Conservation (phyloP, 2,113 vertebrate species). For the Galemys pyrenaicus region DNA sequence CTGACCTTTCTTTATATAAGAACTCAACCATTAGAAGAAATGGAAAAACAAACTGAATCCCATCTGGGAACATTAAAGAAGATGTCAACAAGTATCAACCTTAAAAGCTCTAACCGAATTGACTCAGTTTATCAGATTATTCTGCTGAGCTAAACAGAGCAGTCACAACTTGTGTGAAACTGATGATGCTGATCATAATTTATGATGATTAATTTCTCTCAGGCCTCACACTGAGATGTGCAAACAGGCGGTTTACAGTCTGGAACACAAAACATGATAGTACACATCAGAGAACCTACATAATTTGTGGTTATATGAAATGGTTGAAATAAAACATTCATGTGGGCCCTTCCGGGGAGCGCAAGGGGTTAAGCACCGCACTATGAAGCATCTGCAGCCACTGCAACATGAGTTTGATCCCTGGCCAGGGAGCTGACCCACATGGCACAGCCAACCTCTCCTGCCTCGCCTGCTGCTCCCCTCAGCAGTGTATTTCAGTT, state of each 20-base stretch:
- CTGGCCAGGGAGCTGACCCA: no score
- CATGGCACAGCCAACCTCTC: no score
- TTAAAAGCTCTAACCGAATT: not conserved
- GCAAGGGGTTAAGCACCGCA: no score
- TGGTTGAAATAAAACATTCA: not conserved
- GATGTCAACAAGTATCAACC: conserved; percentile 11
- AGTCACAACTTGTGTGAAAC: conserved; percentile 57
- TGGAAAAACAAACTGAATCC: not conserved
- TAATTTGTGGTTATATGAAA: not conserved
- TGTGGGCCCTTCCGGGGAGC: no score
- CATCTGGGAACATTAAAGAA: not conserved
- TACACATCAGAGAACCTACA: not conserved
- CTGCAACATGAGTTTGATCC: no score
- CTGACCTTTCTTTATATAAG: not conserved
- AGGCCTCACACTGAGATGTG: conserved; percentile 34
- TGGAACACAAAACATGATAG: not conserved
- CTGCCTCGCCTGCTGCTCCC: no score
- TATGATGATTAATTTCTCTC: conserved; percentile 68
- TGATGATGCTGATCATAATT: conserved; percentile 75
- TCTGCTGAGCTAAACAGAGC: conserved; percentile 49
- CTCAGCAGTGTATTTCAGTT: no score
- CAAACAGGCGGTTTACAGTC: conserved; percentile 66
- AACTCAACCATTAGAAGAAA: conserved; percentile 27
- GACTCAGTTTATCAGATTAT: not conserved
- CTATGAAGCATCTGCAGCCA: no score